A percentile compares a stretch with the other conserved stretches of the same genome.
Conservation (phyloP, 2,888 invertebrate genomes). For the Cataglyphis cursor region DNA sequence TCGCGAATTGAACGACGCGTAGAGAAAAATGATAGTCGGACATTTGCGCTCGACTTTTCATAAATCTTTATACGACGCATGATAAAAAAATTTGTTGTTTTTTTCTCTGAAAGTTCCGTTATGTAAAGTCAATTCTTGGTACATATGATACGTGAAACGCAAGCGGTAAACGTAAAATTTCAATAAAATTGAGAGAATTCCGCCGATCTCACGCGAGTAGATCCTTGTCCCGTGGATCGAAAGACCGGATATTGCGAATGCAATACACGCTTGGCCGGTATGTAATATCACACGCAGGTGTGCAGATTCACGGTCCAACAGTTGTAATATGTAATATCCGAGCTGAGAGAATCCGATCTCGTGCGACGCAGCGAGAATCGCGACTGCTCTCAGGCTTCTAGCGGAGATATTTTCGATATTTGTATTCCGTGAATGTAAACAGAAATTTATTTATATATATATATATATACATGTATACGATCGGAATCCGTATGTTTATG, state of each 20-base stretch:
- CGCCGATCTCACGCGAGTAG: neutral
- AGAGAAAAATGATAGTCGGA: neutral
- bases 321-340: constrained; percentile 75
- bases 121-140: neutral
- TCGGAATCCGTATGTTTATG: constrained; percentile 11
- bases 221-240: constrained; percentile 7
- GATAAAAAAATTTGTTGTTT: neutral
- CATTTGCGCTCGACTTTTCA: constrained; percentile 9
- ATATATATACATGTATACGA: neutral
- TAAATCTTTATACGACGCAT: neutral
- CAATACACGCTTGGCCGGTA: constrained; percentile 47
- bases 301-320: constrained; percentile 69
- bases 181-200: neutral
- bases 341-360: constrained; percentile 50
- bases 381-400: constrained; percentile 14
- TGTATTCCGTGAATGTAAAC: neutral
- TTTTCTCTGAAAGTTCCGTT: neutral
- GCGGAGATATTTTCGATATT: neutral
- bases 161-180: neutral
- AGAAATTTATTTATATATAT: neutral
- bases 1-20: constrained; percentile 27
- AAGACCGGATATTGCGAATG: constrained; percentile 10
- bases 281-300: constrained; percentile 74
- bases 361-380: constrained; percentile 32
- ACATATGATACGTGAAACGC: neutral